Percentiles rank a stretch among this genome's conserved stretches.
Conservation (phyloP, 2,797 vertebrate species). For the Kryptopterus vitreolus region DNA sequence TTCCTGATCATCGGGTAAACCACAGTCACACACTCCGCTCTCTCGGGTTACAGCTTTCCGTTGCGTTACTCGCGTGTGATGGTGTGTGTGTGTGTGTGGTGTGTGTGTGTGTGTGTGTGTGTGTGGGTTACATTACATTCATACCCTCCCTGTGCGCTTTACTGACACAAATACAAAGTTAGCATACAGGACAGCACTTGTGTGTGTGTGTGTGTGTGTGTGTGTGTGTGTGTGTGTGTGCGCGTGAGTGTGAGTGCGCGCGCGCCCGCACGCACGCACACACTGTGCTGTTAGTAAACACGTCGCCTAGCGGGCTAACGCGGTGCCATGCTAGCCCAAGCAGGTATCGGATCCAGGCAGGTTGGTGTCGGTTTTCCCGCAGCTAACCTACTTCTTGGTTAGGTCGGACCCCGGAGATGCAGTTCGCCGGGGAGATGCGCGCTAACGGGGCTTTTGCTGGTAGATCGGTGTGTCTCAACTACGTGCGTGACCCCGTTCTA, state of each 20-base stretch:
- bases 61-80: not conserved
- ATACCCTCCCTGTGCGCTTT: not conserved
- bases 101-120: too few relatives aligned
- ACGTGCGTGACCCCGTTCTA: not conserved
- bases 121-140: not conserved
- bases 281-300: constrained; percentile 10
- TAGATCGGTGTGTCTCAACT: too few relatives aligned
- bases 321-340: not conserved
- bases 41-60: not conserved
- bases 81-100: too few relatives aligned
- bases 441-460: too few relatives aligned
- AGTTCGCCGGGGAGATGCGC: too few relatives aligned
- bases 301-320: constrained; percentile 12
- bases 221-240: too few relatives aligned
- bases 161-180: not conserved
- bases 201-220: too few relatives aligned
- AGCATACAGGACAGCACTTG: too few relatives aligned
- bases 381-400: not conserved
- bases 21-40: not conserved
- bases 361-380: not conserved
- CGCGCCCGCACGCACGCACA: too few relatives aligned
- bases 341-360: not conserved
- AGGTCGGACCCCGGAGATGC: too few relatives aligned
- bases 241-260: too few relatives aligned
- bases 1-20: constrained; percentile 37